Percentiles rank a stretch among this genome's conserved stretches.
These are phyloP conservation scores for Megaceryle maxima DNA, from an alignment of 2,113 vertebrate species.

Conservation along the genomic window DNA sequence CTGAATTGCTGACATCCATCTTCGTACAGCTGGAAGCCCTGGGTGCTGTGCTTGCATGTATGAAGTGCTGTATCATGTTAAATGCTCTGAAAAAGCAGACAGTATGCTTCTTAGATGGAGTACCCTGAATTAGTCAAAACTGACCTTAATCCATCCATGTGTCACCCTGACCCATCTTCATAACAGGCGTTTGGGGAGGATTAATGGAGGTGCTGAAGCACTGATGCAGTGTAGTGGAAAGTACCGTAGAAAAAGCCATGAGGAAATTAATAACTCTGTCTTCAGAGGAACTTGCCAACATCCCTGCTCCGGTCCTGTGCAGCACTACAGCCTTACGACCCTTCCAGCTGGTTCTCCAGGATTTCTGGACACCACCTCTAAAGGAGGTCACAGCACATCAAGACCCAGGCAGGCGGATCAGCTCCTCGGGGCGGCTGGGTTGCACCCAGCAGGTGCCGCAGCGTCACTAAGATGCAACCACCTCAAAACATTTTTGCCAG, in stretches of 20 bases:
- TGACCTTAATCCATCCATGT: constrained; percentile 39
- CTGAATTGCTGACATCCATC: constrained; percentile 23
- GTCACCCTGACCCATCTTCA: constrained; percentile 7
- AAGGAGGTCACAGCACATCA: fast-evolving
- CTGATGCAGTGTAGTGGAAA: background rate
- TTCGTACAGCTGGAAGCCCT: background rate
- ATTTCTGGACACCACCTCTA: background rate
- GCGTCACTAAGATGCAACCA: fast-evolving
- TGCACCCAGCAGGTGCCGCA: background rate
- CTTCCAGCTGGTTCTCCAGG: background rate
- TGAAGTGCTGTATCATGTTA: constrained; percentile 15
- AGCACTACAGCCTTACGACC: background rate
- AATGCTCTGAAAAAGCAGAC: constrained; percentile 6
- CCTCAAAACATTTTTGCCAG: background rate
- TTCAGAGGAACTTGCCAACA: background rate
- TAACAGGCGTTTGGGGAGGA: background rate
- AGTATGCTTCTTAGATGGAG: background rate
- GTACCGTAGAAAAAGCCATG: background rate
- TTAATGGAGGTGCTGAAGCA: constrained; percentile 7
- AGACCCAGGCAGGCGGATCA: too few relatives aligned
- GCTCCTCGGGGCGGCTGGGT: background rate
- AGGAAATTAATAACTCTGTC: background rate
- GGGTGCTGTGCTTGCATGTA: constrained; percentile 40
- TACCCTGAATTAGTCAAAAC: constrained; percentile 26
- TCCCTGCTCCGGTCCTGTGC: background rate